phyloP scores from a whole-genome alignment of 2,797 vertebrate genomes.

The Neosalanx taihuensis region DNA sequence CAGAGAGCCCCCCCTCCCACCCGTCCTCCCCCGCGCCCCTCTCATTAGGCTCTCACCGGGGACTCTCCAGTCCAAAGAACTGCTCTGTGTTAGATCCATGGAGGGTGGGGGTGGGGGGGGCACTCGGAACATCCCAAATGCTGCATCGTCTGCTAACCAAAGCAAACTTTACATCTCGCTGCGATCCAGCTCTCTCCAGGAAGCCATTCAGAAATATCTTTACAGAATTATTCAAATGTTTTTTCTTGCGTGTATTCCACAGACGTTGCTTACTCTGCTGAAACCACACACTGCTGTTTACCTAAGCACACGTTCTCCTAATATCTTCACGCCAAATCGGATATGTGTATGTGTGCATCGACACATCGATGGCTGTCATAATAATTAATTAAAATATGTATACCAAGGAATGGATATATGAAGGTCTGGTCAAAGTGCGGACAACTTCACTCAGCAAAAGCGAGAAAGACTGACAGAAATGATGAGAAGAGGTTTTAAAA shows the following conservation, averaged over 20 bases:
- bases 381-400: constrained; percentile 24
- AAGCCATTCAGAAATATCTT: not conserved
- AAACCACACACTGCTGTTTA: too few relatives aligned
- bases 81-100: not conserved
- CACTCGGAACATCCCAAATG: constrained; percentile 16
- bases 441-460: not conserved
- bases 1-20: constrained; percentile 72
- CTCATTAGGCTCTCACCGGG: constrained; percentile 56
- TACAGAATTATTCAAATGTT: not conserved
- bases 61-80: not conserved
- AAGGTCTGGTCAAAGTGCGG: not conserved
- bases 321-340: not conserved
- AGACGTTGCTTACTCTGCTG: too few relatives aligned
- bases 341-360: constrained; percentile 18
- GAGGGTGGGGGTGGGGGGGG: not conserved
- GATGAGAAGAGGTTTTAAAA: not conserved
- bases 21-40: constrained; percentile 86
- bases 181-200: not conserved
- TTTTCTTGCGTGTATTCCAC: not conserved
- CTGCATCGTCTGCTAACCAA: constrained; percentile 1
- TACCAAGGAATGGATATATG: not conserved
- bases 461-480: too few relatives aligned
- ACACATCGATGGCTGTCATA: constrained; percentile 30
- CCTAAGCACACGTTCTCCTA: too few relatives aligned
- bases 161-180: not conserved